Evolutionary conservation across 2,888 invertebrate genomes (phyloP).

Genomic region (Piscicola geometra): DNA sequence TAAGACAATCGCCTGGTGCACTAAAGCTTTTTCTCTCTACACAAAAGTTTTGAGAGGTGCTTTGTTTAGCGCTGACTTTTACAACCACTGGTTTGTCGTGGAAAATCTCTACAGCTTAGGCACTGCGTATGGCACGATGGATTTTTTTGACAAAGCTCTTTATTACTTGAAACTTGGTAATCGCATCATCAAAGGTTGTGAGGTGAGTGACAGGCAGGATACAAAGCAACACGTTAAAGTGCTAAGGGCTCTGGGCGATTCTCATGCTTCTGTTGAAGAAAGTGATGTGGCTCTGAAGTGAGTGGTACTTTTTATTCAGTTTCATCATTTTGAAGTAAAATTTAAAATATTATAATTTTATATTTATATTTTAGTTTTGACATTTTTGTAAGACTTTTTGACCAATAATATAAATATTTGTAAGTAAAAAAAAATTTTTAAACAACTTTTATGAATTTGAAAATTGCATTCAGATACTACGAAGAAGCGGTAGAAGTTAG

Average conservation of each 20-base stretch:
- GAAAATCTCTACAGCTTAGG: slow-evolving; percentile 53
- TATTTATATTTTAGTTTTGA: neutral
- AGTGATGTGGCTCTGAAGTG: slow-evolving; percentile 27
- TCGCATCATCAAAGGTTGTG: slow-evolving; percentile 38
- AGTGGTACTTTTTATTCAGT: neutral
- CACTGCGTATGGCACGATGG: slow-evolving; percentile 51
- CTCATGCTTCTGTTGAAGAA: slow-evolving; percentile 52
- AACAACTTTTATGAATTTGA: neutral
- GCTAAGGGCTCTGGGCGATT: slow-evolving; percentile 45
- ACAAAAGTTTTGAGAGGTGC: slow-evolving; percentile 49
- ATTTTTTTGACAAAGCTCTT: slow-evolving; percentile 50
- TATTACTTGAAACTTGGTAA: slow-evolving; percentile 50
- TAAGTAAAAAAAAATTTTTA: neutral
- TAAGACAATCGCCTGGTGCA: slow-evolving; percentile 52
- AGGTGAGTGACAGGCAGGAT: slow-evolving; percentile 29
- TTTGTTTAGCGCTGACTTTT: slow-evolving; percentile 48
- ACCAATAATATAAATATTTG: neutral
- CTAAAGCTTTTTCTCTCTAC: slow-evolving; percentile 52
- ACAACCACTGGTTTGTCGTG: slow-evolving; percentile 53
- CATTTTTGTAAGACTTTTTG: neutral
- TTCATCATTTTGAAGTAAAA: neutral
- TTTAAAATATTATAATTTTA: neutral
- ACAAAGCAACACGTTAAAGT: slow-evolving; percentile 34
- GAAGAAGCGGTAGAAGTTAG: slow-evolving; percentile 50
- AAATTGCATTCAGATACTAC: slow-evolving; percentile 46